These are phyloP conservation scores for Daubentonia madagascariensis DNA, from an alignment of 2,113 vertebrate genomes.

Conservation along the genomic window DNA sequence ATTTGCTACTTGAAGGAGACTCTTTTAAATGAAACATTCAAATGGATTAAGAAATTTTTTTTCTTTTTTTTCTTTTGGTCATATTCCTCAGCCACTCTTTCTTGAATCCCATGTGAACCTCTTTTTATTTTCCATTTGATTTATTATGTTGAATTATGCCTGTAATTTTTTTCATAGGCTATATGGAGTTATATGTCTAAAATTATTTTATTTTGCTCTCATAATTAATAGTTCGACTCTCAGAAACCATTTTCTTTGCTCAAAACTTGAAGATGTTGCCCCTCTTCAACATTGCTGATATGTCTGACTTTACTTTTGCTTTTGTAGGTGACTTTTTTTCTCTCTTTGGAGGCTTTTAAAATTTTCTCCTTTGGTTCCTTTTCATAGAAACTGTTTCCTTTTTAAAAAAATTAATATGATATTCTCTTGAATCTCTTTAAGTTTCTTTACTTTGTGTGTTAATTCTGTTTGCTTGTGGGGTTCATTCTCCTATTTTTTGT, in stretches of 20 bases:
- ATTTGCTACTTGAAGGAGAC: background rate
- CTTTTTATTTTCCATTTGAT: background rate
- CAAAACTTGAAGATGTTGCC: background rate
- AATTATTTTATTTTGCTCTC: background rate
- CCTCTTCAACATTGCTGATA: background rate
- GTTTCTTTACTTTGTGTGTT: background rate
- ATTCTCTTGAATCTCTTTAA: background rate
- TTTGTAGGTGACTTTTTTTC: background rate
- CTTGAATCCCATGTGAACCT: background rate
- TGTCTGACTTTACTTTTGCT: background rate
- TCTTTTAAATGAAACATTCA: background rate
- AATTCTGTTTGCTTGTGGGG: background rate
- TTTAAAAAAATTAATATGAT: background rate
- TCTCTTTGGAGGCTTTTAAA: background rate
- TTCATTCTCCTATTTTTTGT: background rate
- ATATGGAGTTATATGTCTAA: background rate
- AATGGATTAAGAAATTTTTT: background rate
- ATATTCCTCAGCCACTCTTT: background rate
- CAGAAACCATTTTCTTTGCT: background rate
- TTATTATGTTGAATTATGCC: background rate
- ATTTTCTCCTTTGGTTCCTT: conserved; percentile 4
- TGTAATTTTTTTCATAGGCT: background rate
- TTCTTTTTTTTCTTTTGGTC: background rate
- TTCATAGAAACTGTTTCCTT: background rate
- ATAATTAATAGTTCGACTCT: background rate